phyloP scores from a whole-genome alignment of 2,888 invertebrate genomes.

The Mythimna ferrago region DNA sequence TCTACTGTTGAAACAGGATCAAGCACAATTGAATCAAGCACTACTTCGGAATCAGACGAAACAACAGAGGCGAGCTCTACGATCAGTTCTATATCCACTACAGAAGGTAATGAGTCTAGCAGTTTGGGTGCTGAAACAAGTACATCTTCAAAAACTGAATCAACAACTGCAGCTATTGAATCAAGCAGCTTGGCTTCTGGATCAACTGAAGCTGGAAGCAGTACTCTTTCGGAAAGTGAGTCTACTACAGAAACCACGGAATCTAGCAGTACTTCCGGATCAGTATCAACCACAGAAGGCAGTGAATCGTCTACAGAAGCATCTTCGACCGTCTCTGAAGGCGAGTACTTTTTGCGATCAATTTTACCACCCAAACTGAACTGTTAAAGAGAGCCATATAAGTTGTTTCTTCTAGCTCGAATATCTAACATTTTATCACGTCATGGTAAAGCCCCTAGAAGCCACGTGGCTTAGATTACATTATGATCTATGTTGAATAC shows the following conservation, averaged over 20 bases:
- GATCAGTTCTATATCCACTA: constrained; percentile 16
- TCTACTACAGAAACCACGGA: not conserved
- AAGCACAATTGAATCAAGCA: constrained; percentile 23
- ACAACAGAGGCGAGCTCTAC: constrained; percentile 29
- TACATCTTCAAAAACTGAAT: constrained; percentile 16
- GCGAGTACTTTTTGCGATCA: constrained; percentile 1
- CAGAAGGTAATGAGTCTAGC: constrained; percentile 23
- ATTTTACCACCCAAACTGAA: too few relatives aligned
- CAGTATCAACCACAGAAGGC: constrained; percentile 38
- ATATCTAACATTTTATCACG: too few relatives aligned
- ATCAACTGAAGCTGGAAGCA: constrained; percentile 25
- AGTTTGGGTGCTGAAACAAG: constrained; percentile 16
- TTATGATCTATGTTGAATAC: too few relatives aligned
- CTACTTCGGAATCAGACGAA: constrained; percentile 11
- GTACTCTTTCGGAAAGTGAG: constrained; percentile 15
- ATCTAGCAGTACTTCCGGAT: constrained; percentile 14
- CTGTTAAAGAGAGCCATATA: too few relatives aligned
- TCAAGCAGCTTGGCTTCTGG: constrained; percentile 13
- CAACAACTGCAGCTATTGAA: constrained; percentile 25
- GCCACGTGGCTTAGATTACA: too few relatives aligned
- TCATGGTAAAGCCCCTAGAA: too few relatives aligned
- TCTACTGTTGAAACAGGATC: constrained; percentile 30
- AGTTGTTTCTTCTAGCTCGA: too few relatives aligned
- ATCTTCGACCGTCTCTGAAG: constrained; percentile 33
- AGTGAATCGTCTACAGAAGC: constrained; percentile 47